Conservation (phyloP, 37 sponge, comb jelly and placozoan genomes). For the Haliclona indistincta region DNA sequence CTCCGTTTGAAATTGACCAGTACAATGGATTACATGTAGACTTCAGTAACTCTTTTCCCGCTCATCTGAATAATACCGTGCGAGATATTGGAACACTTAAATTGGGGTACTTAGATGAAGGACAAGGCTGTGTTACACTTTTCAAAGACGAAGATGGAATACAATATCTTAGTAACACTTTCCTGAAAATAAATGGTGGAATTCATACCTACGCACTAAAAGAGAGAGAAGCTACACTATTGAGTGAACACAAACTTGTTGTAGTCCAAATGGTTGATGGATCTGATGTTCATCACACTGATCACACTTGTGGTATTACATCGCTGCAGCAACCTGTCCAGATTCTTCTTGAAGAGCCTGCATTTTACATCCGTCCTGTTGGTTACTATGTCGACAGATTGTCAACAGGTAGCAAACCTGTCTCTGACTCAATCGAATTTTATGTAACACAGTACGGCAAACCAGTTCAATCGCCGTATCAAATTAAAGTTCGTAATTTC, state of each 20-base stretch:
- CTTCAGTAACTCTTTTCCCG: constrained; percentile 34
- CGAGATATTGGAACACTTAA: constrained; percentile 17
- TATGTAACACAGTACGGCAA: constrained; percentile 19
- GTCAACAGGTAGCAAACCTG: not conserved
- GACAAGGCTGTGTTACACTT: not conserved
- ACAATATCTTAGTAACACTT: constrained; percentile 6
- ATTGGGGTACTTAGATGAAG: not conserved
- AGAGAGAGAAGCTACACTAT: not conserved
- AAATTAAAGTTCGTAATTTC: too few relatives aligned
- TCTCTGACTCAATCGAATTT: not conserved
- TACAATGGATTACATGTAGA: constrained; percentile 4
- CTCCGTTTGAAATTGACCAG: constrained; percentile 33
- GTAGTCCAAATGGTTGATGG: not conserved
- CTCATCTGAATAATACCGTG: not conserved
- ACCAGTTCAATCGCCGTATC: constrained; percentile 6
- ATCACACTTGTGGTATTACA: not conserved
- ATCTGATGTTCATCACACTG: not conserved
- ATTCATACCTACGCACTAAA: constrained; percentile 5
- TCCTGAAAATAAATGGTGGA: constrained; percentile 7
- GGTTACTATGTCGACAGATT: constrained; percentile 18
- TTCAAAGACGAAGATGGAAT: constrained; percentile 6
- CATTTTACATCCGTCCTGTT: constrained; percentile 22
- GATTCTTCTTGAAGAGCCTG: constrained; percentile 24
- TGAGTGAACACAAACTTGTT: not conserved
- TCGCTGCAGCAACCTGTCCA: not conserved